Evolutionary conservation across 1,140 invertebrate genomes (phyloP), one percentile per base, ranked within the genome.

Genomic region (Mya arenaria): DNA sequence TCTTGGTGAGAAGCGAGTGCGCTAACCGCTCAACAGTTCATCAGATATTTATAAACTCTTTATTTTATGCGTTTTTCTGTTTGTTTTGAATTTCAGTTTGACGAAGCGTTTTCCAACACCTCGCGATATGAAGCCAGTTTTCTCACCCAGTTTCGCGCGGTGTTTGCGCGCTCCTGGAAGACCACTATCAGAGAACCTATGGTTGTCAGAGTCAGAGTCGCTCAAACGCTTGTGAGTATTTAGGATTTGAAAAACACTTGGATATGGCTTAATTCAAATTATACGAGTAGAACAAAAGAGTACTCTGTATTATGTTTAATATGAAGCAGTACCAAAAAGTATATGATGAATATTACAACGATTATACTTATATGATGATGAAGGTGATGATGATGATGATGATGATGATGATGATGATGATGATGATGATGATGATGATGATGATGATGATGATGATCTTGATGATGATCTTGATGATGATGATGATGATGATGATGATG

Each of bases 21-120:
- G n/a, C n/a, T n/a, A n/a, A n/a, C n/a, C n/a, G n/a, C 97, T 0
- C 98, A 97, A 0, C 97, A 99, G 81, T 92, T 99, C 0, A n/a
- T n/a, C n/a, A n/a, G n/a, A n/a, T n/a, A n/a, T n/a, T n/a, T n/a
- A n/a, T n/a, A n/a, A n/a, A n/a, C n/a, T n/a, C n/a, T n/a, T n/a
- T n/a, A n/a, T n/a, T n/a, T n/a, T n/a, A n/a, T n/a, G n/a, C n/a
- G n/a, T n/a, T n/a, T n/a, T n/a, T 99, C n/a, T n/a, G n/a, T n/a
- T n/a, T n/a, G n/a, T n/a, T n/a, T n/a, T n/a, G n/a, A n/a, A n/a
- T n/a, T n/a, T n/a, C n/a, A n/a, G n/a, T n/a, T 52, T 23, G 48
- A 52, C 17, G 48, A 52, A 52, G 48, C 48, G 8, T 52, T 52
- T 23, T n/a, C 17, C 48, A 52, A 23, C 48, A 52, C 48, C 17